Conservation (phyloP, 2,113 vertebrate genomes). For the Apteryx mantelli region DNA sequence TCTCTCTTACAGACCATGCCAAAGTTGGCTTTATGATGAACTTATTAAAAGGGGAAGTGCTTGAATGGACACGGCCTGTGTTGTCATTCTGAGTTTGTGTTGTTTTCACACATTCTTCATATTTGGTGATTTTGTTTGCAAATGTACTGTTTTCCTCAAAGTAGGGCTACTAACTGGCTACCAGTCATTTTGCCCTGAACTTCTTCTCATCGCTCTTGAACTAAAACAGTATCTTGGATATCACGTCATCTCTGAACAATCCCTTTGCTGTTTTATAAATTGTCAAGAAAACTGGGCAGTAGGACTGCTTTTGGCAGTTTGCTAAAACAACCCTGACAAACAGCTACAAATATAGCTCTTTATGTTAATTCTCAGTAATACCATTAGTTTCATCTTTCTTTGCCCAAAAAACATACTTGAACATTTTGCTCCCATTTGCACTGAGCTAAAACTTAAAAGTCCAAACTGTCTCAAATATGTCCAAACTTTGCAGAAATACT, state of each 20-base stretch:
- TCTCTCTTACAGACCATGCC: not conserved
- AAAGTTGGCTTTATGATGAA: not conserved
- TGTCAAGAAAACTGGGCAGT: not conserved
- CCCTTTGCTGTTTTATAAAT: not conserved
- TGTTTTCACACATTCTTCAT: not conserved
- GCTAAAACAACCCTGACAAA: not conserved
- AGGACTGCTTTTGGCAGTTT: not conserved
- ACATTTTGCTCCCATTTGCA: not conserved
- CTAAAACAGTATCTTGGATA: not conserved
- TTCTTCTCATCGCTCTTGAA: not conserved
- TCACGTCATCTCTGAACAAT: not conserved
- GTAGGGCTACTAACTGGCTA: not conserved
- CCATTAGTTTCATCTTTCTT: not conserved
- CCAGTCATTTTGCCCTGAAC: not conserved
- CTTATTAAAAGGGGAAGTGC: not conserved
- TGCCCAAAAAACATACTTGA: not conserved
- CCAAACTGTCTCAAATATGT: not conserved
- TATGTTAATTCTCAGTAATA: not conserved
- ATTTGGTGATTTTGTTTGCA: not conserved
- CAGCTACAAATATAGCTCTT: slow-evolving; percentile 8
- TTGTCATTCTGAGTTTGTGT: not conserved
- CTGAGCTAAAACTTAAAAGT: not conserved
- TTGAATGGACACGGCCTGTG: not conserved
- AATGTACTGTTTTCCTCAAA: not conserved
- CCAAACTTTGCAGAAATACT: not conserved